Evolutionary conservation across 2,888 invertebrate species (phyloP).

Genomic region (Ophioninae sp.): DNA sequence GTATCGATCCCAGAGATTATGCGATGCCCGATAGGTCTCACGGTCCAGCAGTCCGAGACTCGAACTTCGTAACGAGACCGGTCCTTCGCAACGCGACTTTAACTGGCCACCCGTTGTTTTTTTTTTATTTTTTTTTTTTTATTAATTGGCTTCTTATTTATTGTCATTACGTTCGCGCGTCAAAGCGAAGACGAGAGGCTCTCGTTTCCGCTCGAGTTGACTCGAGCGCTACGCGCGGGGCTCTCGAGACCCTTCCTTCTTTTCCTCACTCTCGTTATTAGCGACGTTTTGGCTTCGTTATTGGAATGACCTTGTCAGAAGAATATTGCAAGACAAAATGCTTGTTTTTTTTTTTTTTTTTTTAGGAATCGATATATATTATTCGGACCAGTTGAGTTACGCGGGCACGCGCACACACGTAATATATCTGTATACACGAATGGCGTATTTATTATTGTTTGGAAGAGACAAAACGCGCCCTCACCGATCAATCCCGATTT

Average conservation of each 20-base stretch:
- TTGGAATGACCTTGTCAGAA: too few relatives aligned
- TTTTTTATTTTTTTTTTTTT: conserved; percentile 57
- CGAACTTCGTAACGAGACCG: conserved; percentile 21
- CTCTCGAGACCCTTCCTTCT: not conserved
- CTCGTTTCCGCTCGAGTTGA: conserved; percentile 40
- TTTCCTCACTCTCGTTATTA: not conserved
- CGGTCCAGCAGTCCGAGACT: conserved; percentile 31
- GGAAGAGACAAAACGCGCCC: not conserved
- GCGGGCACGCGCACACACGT: too few relatives aligned
- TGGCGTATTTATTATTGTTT: conserved; percentile 7
- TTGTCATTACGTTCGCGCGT: conserved; percentile 64
- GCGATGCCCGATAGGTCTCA: conserved; percentile 12
- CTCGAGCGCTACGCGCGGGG: conserved; percentile 9
- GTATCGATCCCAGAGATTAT: conserved; percentile 36
- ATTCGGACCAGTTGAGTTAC: too few relatives aligned
- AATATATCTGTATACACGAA: not conserved
- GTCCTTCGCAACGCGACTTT: not conserved
- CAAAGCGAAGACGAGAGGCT: conserved; percentile 42
- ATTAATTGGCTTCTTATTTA: conserved; percentile 72
- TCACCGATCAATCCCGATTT: not conserved
- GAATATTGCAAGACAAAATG: too few relatives aligned
- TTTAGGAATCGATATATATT: too few relatives aligned
- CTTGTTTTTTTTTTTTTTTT: too few relatives aligned
- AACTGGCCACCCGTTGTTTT: conserved; percentile 11
- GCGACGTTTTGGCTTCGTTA: not conserved